A percentile compares a stretch with the other conserved stretches of the same genome.
Evolutionary conservation across 1,140 invertebrate genomes (phyloP).

Genomic region (Drosophila albomicans): DNA sequence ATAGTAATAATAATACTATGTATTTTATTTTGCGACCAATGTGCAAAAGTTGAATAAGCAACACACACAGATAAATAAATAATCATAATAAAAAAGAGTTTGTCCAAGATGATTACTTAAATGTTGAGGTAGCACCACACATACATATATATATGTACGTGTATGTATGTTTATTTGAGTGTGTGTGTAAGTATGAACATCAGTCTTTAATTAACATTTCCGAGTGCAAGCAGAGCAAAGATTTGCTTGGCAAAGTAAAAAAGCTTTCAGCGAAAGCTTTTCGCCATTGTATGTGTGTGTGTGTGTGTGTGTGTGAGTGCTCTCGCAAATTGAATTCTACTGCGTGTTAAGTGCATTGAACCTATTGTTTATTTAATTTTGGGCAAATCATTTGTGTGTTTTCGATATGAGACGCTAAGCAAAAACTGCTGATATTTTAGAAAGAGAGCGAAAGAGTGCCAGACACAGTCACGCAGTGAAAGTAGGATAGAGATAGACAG

Average conservation of each 20-base stretch:
- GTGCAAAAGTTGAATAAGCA: constrained; percentile 18
- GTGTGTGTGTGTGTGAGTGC: constrained; percentile 23
- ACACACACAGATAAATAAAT: not conserved
- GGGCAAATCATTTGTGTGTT: constrained; percentile 40
- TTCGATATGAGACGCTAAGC: constrained; percentile 58
- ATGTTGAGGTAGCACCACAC: constrained; percentile 38
- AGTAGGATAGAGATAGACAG: not conserved
- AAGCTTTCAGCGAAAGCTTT: constrained; percentile 30
- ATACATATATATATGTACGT: not conserved
- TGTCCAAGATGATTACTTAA: constrained; percentile 5
- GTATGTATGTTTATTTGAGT: not conserved
- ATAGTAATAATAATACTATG: not conserved
- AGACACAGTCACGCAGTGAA: not conserved
- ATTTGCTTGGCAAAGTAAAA: constrained; percentile 20
- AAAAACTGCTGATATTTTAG: constrained; percentile 71
- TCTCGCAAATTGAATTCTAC: constrained; percentile 73
- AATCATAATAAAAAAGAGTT: not conserved
- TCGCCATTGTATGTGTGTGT: constrained; percentile 16
- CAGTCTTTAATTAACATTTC: constrained; percentile 26
- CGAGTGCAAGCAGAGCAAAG: constrained; percentile 25
- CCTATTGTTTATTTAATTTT: constrained; percentile 76
- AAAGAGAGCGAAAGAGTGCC: not conserved
- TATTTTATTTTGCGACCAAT: not conserved
- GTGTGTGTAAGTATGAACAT: not conserved
- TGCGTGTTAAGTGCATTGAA: constrained; percentile 78